Evolutionary conservation across 1,140 invertebrate genomes (phyloP), one percentile per base, ranked within the genome.

Genomic region (Ectropis grisescens): DNA sequence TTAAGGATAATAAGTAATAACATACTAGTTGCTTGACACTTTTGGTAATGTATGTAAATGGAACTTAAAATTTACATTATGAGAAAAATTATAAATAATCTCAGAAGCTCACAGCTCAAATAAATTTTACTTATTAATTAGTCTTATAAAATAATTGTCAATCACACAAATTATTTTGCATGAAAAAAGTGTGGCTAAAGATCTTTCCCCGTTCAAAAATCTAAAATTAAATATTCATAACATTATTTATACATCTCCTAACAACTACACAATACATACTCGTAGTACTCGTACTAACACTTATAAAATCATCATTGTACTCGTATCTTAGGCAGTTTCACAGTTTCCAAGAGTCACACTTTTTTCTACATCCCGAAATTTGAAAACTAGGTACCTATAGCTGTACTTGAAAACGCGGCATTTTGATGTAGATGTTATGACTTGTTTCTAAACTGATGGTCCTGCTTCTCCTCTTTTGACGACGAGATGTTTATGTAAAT

Each of bases 401-500:
- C 49, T 55, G 45, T 53, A 51, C 60, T 64, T 47, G 55, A 60
- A 72, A 76, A 74, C 68, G 69, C 69, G 62, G 36, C 47, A 39
- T 36, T 46, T 29, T 50, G 30, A 33, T 47, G 33, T 11, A 45
- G 10, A 5, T n/a, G n/a, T n/a, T n/a, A n/a, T 19, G 3, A 19
- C 16, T 8, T 19, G 8, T 3, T 19, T 45, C 64, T 83, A 84
- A 41, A 82, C 82, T 8, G 75, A 80, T 58, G 79, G 80, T 40
- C 80, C 81, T n/a, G 80, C 79, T 36, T 85, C 85, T 30, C 92
- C 93, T 79, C 98, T 98, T 89, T 98, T 98, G 64, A 96, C 96
- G 65, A 99, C 98, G 47, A 99, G 90, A 12, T 96, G 98, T 85
- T 98, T 99, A 88, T 99, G 97, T 84, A 99, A 98, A 80, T 99